Base-by-base conservation (phyloP, 2,797 vertebrate genomes). In the Catharus ustulatus region DNA sequence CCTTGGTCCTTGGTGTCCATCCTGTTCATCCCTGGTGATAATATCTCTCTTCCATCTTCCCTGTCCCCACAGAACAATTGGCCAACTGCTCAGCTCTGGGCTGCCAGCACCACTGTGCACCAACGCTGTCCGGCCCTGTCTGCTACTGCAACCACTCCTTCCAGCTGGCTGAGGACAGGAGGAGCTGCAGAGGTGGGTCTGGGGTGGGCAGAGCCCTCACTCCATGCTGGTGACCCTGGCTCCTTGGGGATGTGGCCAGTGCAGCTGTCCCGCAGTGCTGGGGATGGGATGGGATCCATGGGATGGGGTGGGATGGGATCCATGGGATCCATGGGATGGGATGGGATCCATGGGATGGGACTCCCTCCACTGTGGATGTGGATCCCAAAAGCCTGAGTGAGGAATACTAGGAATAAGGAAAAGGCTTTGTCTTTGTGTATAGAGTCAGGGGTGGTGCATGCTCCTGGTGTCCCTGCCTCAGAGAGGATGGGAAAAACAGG, bases 131-230 rank as follows among this genome's bases (percentile, higher is more conserved):
- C 0, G 99, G 99, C 24, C 98, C 99, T 9, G 95, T 95, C 87
- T 99, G 99, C 97, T 99, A 99, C 98, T 99, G 99, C 97, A 97
- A 97, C 97, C 97, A 75, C 71, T 98, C 98, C 90, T 99, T 98
- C 88, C 99, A 99, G 93, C 98, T 99, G 17, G 98, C 98, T 32
- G 98, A 98, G 79, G 99, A 99, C 58, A 97, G 98, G 81, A 99
- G 98, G 97, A 98, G 95, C n/a, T 99, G 99, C 97, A 99, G 98
- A 98, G 99, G 99, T 99, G 52, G 87, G 98, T 17, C 52, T 3
- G 7, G 43, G 54, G 2, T 1, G 12, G 79, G 69, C 84, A 67
- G 8, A 43, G 48, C 82, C 7, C 1, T 23, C 49, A 0, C 22
- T 24, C 30, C 2, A 0, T 11, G 6, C 5, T 1, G 9, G 42